Conservation (phyloP, 2,888 invertebrate species). For the Lasioglossum marginatum region DNA sequence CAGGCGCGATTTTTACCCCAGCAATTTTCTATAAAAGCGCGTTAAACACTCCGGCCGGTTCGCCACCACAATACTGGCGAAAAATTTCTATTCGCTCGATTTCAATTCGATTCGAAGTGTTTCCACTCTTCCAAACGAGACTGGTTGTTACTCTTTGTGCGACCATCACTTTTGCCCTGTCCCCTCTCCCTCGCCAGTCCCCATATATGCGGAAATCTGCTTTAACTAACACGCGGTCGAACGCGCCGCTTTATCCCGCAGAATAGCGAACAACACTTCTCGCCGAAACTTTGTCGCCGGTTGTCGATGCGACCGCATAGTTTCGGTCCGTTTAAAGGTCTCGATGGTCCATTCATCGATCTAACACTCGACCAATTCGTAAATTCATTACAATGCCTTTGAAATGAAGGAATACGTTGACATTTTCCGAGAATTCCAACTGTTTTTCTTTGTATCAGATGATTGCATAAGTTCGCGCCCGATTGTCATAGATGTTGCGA, state of each 20-base stretch:
- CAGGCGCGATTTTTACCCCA: not conserved
- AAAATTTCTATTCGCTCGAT: not conserved
- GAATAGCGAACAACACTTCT: not conserved
- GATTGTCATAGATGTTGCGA: no score
- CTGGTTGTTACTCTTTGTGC: not conserved
- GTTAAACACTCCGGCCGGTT: not conserved
- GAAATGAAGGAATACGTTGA: no score
- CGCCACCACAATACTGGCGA: not conserved
- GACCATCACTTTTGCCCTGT: not conserved
- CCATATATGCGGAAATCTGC: not conserved
- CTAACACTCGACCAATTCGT: not conserved
- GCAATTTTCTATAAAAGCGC: not conserved
- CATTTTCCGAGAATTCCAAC: no score
- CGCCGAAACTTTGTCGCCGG: not conserved
- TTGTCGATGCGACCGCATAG: not conserved
- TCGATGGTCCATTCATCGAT: not conserved
- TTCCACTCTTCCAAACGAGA: not conserved
- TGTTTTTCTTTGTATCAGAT: no score
- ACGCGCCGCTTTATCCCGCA: not conserved
- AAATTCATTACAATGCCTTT: not conserved
- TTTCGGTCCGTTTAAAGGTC: not conserved
- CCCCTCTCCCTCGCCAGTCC: not conserved
- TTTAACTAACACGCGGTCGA: not conserved
- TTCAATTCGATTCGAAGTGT: conserved; percentile 5
- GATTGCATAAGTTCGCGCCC: no score